These are phyloP conservation scores for Nansenia antarctica DNA, from an alignment of 2,113 vertebrate genomes.

Conservation along the genomic window DNA sequence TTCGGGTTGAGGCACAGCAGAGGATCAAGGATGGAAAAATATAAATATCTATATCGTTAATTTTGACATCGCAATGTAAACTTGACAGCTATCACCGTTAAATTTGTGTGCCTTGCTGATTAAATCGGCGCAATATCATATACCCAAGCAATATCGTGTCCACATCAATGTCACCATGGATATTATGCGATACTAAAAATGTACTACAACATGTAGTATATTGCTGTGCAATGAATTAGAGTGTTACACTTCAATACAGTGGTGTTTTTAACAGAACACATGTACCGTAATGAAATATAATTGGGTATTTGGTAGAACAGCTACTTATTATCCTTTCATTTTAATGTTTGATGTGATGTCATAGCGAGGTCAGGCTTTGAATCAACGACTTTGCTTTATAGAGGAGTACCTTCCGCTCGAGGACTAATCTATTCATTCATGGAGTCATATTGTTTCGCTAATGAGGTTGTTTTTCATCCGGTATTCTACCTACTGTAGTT, in stretches of 20 bases:
- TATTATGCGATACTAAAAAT: not conserved
- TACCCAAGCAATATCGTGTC: not conserved
- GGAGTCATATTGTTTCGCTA: not conserved
- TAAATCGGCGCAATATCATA: not conserved
- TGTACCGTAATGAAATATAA: no score
- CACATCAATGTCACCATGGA: not conserved
- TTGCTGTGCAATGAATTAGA: not conserved
- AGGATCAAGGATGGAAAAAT: not conserved
- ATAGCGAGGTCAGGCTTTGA: not conserved
- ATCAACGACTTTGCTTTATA: not conserved
- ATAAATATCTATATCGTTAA: not conserved
- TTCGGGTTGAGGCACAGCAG: constrained; percentile 9
- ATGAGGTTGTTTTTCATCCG: not conserved
- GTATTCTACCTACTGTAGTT: not conserved
- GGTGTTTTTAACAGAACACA: no score
- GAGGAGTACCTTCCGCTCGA: not conserved
- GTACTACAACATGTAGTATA: no score
- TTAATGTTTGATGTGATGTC: no score
- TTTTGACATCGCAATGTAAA: not conserved
- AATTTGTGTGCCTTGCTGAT: not conserved
- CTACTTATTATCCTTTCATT: no score
- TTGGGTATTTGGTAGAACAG: not conserved
- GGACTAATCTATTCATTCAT: not conserved
- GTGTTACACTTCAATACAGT: no score
- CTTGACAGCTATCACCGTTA: not conserved